Conservation (phyloP, 2,113 vertebrate genomes). For the Gnathonemus longibarbis region DNA sequence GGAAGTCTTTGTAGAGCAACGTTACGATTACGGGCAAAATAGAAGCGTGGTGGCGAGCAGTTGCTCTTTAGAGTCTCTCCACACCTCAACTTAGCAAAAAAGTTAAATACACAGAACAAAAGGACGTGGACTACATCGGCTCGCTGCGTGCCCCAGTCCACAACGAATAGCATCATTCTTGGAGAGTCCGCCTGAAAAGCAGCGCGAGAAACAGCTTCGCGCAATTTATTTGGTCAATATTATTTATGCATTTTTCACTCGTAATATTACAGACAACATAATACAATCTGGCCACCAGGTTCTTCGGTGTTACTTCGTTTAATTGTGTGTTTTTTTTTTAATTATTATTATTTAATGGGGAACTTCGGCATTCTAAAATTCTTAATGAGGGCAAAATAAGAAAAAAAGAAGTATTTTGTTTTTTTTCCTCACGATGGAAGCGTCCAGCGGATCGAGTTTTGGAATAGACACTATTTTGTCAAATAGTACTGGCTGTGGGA, state of each 20-base stretch:
- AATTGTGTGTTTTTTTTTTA: slow-evolving; percentile 23
- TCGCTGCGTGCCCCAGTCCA: slow-evolving; percentile 41
- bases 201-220: neutral
- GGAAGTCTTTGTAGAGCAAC: slow-evolving; percentile 83
- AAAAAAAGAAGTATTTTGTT: slow-evolving; percentile 22
- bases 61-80: slow-evolving; percentile 59
- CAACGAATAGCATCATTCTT: slow-evolving; percentile 50
- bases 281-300: slow-evolving; percentile 25
- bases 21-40: slow-evolving; percentile 79
- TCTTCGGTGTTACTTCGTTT: slow-evolving; percentile 21
- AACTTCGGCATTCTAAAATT: slow-evolving; percentile 40
- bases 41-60: slow-evolving; percentile 75
- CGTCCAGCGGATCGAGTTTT: slow-evolving; percentile 88
- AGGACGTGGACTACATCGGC: slow-evolving; percentile 56
- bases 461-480: slow-evolving; percentile 98
- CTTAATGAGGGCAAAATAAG: slow-evolving; percentile 72
- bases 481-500: slow-evolving; percentile 71
- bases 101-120: slow-evolving; percentile 71
- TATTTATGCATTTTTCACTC: neutral
- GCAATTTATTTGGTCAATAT: neutral
- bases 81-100: slow-evolving; percentile 80
- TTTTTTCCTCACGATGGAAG: slow-evolving; percentile 77
- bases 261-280: slow-evolving; percentile 24
- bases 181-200: slow-evolving; percentile 32
- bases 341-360: slow-evolving; percentile 26